Evolutionary conservation across 2,888 invertebrate species (phyloP), one percentile per base, ranked within the genome.

Genomic region (Cephalotes varians): DNA sequence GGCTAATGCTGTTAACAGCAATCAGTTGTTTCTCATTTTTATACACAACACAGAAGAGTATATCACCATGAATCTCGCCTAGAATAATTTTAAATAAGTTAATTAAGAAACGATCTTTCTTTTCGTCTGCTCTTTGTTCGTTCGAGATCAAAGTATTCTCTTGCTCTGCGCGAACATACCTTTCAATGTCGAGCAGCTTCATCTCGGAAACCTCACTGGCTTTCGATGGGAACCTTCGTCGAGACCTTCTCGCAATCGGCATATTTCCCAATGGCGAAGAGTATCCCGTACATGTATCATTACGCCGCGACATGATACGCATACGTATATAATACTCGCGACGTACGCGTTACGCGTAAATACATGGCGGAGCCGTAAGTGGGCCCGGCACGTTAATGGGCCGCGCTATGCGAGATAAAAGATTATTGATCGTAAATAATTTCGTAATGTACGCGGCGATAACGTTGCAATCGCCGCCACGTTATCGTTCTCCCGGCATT

Each of bases 401-500:
- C 82, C 80, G 44, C 84, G 84, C 82, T 72, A 86, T 65, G 82
- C 85, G 81, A 89, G 88, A 88, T 88, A 88, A 88, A 90, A 85
- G 85, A 89, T 88, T 88, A 88, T 88, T 88, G 88, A 88, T 88
- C 88, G 86, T 88, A 88, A 89, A 88, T 88, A 88, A 88, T 88
- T 88, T 88, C 76, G 88, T 88, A 88, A 88, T 89, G 90, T 83
- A 84, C 86, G 77, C 86, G 81, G 83, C 86, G 88, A 90, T 89
- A 89, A 88, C 85, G 88, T 85, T 85, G 88, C 89, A 88, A 90
- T 89, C 88, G 88, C 47, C 64, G 51, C 18, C 82, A 34, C 72
- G 40, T 87, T 88, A 88, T 88, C 88, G 82, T 49, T 54, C 54
- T 12, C 1, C 76, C 60, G 71, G 67, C 83, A 88, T 88, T 81